Evolutionary conservation across 2,113 vertebrate genomes (phyloP).

Genomic region (Zapornia atra): DNA sequence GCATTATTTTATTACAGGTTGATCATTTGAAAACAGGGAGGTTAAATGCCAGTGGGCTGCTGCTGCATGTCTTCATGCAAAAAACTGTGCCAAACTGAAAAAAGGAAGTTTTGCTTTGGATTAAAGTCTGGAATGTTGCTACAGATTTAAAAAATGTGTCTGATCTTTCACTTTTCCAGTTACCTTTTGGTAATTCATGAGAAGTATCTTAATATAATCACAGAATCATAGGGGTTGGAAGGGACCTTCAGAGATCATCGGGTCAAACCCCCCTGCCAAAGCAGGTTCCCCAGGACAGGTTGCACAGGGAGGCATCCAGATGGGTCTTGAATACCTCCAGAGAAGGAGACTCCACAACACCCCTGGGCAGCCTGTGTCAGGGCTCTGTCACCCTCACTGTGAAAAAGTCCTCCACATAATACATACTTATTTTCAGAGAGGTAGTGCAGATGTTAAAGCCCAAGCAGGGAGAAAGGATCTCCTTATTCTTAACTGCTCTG

Average conservation of each 20-base stretch:
- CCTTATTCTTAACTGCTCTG: background rate
- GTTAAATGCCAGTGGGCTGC: background rate
- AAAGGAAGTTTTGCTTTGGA: background rate
- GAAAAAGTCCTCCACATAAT: background rate
- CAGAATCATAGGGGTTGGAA: too few relatives aligned
- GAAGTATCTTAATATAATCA: background rate
- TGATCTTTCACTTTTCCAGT: background rate
- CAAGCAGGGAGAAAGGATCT: background rate
- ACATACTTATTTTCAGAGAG: background rate
- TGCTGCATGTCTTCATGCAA: background rate
- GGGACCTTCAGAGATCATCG: too few relatives aligned
- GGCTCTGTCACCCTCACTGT: too few relatives aligned
- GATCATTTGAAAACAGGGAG: background rate
- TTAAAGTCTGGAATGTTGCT: background rate
- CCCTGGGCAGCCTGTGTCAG: too few relatives aligned
- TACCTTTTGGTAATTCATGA: background rate
- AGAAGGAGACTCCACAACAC: too few relatives aligned
- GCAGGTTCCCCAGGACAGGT: too few relatives aligned
- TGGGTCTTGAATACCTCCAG: too few relatives aligned
- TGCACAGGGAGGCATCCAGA: too few relatives aligned
- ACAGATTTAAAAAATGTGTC: background rate
- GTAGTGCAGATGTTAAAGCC: background rate
- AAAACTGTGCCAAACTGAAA: background rate
- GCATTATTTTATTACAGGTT: background rate
- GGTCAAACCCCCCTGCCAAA: too few relatives aligned